Conservation (phyloP, 2,113 vertebrate genomes). For the Lates calcarifer region DNA sequence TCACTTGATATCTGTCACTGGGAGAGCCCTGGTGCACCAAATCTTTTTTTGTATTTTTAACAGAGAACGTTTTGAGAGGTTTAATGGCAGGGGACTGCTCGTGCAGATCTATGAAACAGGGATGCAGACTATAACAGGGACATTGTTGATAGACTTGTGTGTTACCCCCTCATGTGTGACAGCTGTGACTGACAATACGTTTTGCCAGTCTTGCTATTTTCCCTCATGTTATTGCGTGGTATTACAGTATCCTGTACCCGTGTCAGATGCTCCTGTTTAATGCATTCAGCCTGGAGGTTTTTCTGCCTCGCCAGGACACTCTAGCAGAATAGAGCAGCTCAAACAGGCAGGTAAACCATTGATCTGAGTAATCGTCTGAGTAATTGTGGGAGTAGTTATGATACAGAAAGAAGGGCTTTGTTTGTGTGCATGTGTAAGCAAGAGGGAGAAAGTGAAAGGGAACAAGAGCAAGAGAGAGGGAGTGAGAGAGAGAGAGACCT, state of each 20-base stretch:
- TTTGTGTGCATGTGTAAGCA: constrained; percentile 73
- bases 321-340: constrained; percentile 60
- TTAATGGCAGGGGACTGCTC: constrained; percentile 51
- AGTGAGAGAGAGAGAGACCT: constrained; percentile 75
- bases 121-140: constrained; percentile 62
- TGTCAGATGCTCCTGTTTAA: constrained; percentile 79
- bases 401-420: constrained; percentile 80
- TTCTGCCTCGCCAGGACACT: constrained; percentile 72
- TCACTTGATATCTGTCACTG: constrained; percentile 61
- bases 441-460: constrained; percentile 58
- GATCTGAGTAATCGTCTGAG: constrained; percentile 87
- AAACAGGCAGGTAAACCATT: constrained; percentile 82
- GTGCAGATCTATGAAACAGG: constrained; percentile 65
- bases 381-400: constrained; percentile 87
- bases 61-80: constrained; percentile 61
- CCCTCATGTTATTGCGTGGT: constrained; percentile 76
- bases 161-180: constrained; percentile 72
- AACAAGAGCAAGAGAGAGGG: constrained; percentile 33
- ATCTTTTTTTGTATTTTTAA: constrained; percentile 55
- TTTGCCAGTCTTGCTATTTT: constrained; percentile 75
- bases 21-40: constrained; percentile 63
- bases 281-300: constrained; percentile 76
- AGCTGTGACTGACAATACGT: constrained; percentile 76
- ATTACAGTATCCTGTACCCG: constrained; percentile 73
- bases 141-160: constrained; percentile 66